Conservation (phyloP, 2,888 invertebrate species). For the Chrysodeixis includens region DNA sequence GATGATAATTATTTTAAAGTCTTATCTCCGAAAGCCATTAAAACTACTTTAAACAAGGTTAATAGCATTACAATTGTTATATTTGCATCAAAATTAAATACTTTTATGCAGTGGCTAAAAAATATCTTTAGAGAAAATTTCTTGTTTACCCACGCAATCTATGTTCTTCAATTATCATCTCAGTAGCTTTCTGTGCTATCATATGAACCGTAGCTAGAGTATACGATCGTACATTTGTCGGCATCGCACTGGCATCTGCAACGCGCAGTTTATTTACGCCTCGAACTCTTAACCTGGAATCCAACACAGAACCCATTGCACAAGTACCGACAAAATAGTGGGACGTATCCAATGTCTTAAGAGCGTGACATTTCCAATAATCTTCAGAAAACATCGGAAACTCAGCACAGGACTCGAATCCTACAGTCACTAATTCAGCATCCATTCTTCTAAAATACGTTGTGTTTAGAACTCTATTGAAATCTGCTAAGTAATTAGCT, state of each 20-base stretch:
- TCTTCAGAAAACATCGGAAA: slow-evolving; percentile 21
- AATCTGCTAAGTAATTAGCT: slow-evolving; percentile 40
- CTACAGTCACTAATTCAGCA: slow-evolving; percentile 33
- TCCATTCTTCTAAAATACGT: slow-evolving; percentile 30
- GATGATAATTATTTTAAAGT: too few relatives aligned
- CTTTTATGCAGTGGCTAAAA: too few relatives aligned
- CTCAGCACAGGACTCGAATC: slow-evolving; percentile 22
- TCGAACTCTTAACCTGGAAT: slow-evolving; percentile 42
- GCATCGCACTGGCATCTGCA: slow-evolving; percentile 53
- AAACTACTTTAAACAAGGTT: too few relatives aligned
- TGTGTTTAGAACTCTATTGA: slow-evolving; percentile 30
- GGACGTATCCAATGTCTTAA: slow-evolving; percentile 30
- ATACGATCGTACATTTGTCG: slow-evolving; percentile 27
- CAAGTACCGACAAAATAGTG: slow-evolving; percentile 47
- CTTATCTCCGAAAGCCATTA: too few relatives aligned
- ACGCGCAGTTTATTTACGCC: slow-evolving; percentile 45
- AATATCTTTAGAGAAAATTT: too few relatives aligned
- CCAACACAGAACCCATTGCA: slow-evolving; percentile 48
- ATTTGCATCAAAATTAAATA: too few relatives aligned
- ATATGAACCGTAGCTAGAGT: slow-evolving; percentile 32
- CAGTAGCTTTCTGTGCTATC: slow-evolving; percentile 41
- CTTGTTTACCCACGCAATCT: slow-evolving; percentile 2
- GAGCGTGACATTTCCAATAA: slow-evolving; percentile 43
- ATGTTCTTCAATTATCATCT: slow-evolving; percentile 42
- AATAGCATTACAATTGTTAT: too few relatives aligned